These are phyloP conservation scores for Anguilla marmorata DNA, from an alignment of 2,797 vertebrate species.

Conservation along the genomic window DNA sequence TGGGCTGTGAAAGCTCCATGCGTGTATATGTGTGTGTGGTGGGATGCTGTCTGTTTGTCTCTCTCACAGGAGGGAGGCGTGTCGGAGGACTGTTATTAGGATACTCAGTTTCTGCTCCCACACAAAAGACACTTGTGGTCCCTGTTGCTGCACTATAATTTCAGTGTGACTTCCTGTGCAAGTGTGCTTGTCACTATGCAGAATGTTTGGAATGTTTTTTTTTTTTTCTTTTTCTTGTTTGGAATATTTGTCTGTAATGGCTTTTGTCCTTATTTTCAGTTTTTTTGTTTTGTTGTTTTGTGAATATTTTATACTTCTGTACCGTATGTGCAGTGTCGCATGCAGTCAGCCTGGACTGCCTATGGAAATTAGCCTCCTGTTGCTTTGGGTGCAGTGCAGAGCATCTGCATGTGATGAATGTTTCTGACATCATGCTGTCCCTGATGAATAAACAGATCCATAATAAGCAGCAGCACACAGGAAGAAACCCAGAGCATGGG, in stretches of 20 bases:
- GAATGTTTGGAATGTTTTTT: not conserved
- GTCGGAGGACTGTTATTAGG: not conserved
- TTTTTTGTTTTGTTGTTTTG: not conserved
- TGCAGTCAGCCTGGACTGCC: not conserved
- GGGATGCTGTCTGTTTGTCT: not conserved
- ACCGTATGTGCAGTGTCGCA: not conserved
- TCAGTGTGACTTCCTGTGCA: not conserved
- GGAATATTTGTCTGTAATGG: not conserved
- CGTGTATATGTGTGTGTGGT: too few species aligned
- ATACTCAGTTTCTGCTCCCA: not conserved
- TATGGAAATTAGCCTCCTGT: not conserved
- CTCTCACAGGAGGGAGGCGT: not conserved
- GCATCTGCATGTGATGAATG: too few species aligned
- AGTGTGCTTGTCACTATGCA: not conserved
- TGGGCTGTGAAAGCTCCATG: not conserved
- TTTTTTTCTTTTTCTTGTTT: not conserved
- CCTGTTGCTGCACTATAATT: not conserved
- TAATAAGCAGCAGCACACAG: too few species aligned
- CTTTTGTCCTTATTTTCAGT: not conserved
- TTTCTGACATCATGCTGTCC: too few species aligned
- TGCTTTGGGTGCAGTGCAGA: not conserved
- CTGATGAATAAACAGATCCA: too few species aligned
- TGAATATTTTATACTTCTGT: not conserved
- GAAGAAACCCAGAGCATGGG: too few species aligned
- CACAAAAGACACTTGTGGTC: not conserved